Conservation (phyloP, 2,113 vertebrate genomes). For the Bubo blakistoni region DNA sequence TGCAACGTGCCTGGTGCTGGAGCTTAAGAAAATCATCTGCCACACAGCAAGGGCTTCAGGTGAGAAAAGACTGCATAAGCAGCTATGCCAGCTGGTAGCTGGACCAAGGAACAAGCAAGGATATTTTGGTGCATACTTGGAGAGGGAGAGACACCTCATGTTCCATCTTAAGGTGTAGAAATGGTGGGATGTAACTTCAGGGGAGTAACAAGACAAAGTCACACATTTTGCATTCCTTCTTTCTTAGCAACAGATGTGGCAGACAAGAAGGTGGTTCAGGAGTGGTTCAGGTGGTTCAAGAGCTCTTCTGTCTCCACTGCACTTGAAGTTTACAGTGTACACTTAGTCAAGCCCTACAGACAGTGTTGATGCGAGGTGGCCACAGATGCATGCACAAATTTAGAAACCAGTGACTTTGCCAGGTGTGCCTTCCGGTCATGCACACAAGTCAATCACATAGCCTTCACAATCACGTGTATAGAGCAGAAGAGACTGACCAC, state of each 20-base stretch:
- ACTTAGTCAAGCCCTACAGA: neutral
- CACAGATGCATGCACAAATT: neutral
- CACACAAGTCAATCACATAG: neutral
- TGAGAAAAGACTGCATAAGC: neutral
- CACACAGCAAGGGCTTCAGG: neutral
- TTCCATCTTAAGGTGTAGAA: neutral
- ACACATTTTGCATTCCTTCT: neutral
- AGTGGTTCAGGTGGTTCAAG: neutral
- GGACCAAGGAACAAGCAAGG: neutral
- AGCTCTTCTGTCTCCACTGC: neutral
- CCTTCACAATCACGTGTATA: neutral
- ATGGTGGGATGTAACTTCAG: neutral
- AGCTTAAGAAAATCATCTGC: neutral
- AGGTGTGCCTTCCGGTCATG: neutral
- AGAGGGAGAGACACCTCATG: neutral
- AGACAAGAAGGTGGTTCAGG: neutral
- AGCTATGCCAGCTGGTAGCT: neutral
- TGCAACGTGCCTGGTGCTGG: neutral
- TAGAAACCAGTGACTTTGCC: neutral
- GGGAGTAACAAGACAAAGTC: neutral
- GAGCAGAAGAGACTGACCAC: conserved; percentile 21
- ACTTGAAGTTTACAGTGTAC: neutral
- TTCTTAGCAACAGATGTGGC: neutral
- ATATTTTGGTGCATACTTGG: neutral
- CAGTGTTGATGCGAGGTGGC: neutral